These are phyloP conservation scores for Lanistes nyassanus DNA, from an alignment of 1,140 invertebrate species.

Conservation along the genomic window DNA sequence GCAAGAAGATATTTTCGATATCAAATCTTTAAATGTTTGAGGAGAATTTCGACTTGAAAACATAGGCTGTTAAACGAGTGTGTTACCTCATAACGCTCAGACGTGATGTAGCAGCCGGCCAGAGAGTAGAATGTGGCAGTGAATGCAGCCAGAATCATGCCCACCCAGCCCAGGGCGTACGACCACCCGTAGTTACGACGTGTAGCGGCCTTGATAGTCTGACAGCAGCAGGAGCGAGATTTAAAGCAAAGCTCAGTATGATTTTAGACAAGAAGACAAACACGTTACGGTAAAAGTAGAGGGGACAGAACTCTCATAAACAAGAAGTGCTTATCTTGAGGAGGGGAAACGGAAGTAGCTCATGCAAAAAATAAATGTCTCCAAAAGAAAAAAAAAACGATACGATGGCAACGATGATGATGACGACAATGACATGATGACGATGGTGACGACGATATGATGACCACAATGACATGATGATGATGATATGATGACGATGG, in stretches of 20 bases:
- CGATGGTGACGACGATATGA: no score
- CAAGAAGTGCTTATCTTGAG: no score
- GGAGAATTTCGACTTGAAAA: no score
- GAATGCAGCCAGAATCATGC: constrained; percentile 55
- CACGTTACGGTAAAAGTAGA: neutral
- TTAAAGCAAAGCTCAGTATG: neutral
- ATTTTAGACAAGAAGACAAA: neutral
- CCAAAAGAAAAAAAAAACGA: no score
- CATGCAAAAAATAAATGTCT: no score
- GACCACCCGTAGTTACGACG: constrained; percentile 54
- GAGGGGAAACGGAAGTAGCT: no score
- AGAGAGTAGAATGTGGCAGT: constrained; percentile 58
- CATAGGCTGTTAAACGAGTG: neutral
- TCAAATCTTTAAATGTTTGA: no score
- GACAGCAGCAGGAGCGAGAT: neutral
- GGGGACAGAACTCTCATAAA: neutral
- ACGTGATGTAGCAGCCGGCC: constrained; percentile 57
- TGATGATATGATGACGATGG: no score
- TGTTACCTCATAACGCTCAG: constrained; percentile 45
- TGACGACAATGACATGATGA: no score
- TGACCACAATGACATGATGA: no score
- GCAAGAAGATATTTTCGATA: no score
- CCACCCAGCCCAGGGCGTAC: constrained; percentile 61
- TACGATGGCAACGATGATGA: no score
- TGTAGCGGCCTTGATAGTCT: constrained; percentile 46